These are phyloP conservation scores for Gymnodraco acuticeps DNA, from an alignment of 2,797 vertebrate species.

Conservation along the genomic window DNA sequence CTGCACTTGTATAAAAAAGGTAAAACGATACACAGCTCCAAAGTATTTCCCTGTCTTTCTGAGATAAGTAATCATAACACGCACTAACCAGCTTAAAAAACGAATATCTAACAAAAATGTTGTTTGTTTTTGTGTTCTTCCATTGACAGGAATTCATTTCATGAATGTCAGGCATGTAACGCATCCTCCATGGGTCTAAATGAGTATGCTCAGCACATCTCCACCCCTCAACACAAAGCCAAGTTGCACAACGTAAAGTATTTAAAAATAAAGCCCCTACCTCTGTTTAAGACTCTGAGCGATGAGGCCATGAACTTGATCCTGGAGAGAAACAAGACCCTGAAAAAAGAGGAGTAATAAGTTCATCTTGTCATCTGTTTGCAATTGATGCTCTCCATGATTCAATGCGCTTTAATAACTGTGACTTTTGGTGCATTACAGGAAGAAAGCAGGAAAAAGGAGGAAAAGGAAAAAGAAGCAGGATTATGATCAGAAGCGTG, in stretches of 20 bases:
- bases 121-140: constrained; percentile 17
- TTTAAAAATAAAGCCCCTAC: constrained; percentile 2
- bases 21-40: background rate
- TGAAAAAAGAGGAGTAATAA: constrained; percentile 55
- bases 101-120: background rate
- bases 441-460: constrained; percentile 44
- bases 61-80: background rate
- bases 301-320: background rate
- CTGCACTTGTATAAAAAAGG: background rate
- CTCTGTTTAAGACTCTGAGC: constrained; percentile 30
- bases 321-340: constrained; percentile 48
- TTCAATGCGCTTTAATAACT: background rate
- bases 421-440: constrained; percentile 18
- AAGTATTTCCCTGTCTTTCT: background rate
- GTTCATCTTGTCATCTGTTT: background rate
- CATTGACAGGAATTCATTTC: constrained; percentile 54
- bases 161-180: constrained; percentile 76
- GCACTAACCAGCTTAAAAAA: background rate
- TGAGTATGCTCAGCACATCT: constrained; percentile 68
- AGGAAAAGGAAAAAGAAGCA: constrained; percentile 49
- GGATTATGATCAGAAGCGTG: background rate
- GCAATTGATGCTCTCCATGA: background rate
- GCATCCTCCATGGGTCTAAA: constrained; percentile 30
- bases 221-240: constrained; percentile 49
- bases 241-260: constrained; percentile 41